Base-by-base conservation (phyloP, 2,113 vertebrate genomes). In the Etia nguti region DNA sequence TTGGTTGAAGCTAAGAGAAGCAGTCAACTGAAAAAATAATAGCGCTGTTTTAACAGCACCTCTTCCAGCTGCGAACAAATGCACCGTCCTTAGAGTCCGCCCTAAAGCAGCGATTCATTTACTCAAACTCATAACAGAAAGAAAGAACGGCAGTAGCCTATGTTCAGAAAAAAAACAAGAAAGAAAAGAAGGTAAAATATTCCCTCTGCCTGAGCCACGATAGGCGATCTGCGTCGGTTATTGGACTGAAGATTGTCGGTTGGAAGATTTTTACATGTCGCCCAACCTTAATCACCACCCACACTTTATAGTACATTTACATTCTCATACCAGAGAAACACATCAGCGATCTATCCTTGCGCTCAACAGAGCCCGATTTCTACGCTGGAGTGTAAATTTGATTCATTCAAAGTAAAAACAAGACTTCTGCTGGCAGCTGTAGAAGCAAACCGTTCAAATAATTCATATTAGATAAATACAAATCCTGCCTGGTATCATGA, bases 401-500 rank as follows among this genome's bases (percentile, higher is more conserved):
- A 29, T 31, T 46, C 36, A 15, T 43, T 75, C 41, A 11, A 48
- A 8, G 24, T 50, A 10, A 20, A 75, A 46, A 18, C 8, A 20
- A 75, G 26, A 18, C 8, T 4, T 73, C 41, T 48, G 68, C 6
- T 29, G 43, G 9, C 41, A 18, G 41, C 41, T 24, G 15, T 11
- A 29, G 24, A 75, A 5, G 70, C 24, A 75, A 48, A 10, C 3
- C 0, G 6, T 50, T 75, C n/a, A 22, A 55, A 22, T 11, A 11
- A 22, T 10, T 9, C 10, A 50, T 4, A 31, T 8, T 43, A 75
- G 43, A 50, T 1, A 50, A 75, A 75, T 7, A 26, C 3, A 73
- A 26, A 1, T 3, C n/a, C 16, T 20, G 16, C 4, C 46, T 0
- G 1, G 0, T 50, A 20, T 31, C 16, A 0, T 20, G 70, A 29